Evolutionary conservation across 1,140 invertebrate species (phyloP).

Genomic region (Pantala flavescens): DNA sequence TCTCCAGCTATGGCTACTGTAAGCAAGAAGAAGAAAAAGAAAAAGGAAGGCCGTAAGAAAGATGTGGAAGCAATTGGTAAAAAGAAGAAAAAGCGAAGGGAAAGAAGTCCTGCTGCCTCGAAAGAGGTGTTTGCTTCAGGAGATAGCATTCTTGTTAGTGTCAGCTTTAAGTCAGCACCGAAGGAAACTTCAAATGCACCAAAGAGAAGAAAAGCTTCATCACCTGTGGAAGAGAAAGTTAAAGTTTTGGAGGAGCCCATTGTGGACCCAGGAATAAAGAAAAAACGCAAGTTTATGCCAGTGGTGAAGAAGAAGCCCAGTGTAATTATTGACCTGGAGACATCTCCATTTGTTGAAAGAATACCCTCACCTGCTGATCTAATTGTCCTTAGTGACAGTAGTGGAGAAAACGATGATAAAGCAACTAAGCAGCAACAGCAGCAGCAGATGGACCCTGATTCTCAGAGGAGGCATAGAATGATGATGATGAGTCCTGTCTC

Average conservation of each 20-base stretch:
- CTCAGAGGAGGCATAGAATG: neutral
- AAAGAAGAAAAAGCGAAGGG: conserved; percentile 41
- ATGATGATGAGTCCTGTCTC: neutral
- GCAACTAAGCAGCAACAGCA: conserved; percentile 25
- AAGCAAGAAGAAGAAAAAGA: conserved; percentile 41
- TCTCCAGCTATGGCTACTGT: conserved; percentile 20
- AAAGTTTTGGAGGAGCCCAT: conserved; percentile 18
- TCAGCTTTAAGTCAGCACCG: conserved; percentile 55
- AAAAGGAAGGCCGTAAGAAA: conserved; percentile 41
- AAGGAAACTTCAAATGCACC: conserved; percentile 34
- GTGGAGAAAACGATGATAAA: conserved; percentile 44
- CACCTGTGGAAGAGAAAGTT: conserved; percentile 30
- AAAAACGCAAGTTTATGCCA: conserved; percentile 12
- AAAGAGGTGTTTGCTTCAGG: conserved; percentile 87
- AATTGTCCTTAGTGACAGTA: conserved; percentile 71
- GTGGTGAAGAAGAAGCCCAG: conserved; percentile 47
- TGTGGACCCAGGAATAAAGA: conserved; percentile 13
- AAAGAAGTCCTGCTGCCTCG: conserved; percentile 50
- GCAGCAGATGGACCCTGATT: neutral
- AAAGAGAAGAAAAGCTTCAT: conserved; percentile 36
- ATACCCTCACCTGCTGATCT: conserved; percentile 66
- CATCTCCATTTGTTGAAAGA: conserved; percentile 69
- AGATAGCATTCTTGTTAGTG: conserved; percentile 82
- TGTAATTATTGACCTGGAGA: conserved; percentile 73
- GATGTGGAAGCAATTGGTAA: conserved; percentile 34